Evolutionary conservation across 1,140 invertebrate species (phyloP).

Genomic region (Diachasma alloeum): DNA sequence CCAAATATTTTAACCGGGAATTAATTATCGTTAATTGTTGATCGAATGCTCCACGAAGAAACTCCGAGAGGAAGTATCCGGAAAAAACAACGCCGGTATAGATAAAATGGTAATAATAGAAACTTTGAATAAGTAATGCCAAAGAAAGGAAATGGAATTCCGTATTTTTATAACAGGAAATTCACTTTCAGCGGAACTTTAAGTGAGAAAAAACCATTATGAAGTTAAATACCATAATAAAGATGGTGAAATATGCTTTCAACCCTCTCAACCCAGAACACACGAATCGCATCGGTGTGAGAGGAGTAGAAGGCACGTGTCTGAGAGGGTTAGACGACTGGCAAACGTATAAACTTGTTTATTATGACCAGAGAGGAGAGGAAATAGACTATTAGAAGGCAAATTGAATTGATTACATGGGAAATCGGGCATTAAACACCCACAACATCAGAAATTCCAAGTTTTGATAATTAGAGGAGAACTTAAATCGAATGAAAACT

Average conservation of each 20-base stretch:
- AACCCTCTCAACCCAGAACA: too few species aligned
- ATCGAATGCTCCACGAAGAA: too few species aligned
- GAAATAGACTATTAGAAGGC: neutral
- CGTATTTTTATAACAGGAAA: neutral
- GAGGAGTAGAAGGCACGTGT: too few species aligned
- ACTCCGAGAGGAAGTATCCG: too few species aligned
- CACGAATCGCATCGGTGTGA: too few species aligned
- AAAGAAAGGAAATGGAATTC: too few species aligned
- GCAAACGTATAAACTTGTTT: constrained; percentile 16
- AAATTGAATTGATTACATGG: neutral
- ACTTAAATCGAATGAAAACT: too few species aligned
- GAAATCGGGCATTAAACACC: neutral
- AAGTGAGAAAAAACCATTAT: neutral
- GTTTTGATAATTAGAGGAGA: too few species aligned
- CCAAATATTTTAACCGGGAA: too few species aligned
- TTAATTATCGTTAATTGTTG: too few species aligned
- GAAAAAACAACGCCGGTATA: too few species aligned
- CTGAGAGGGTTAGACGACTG: neutral
- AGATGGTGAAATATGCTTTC: neutral
- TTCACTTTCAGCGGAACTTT: neutral
- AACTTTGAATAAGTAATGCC: neutral
- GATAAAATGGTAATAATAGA: neutral
- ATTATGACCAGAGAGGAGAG: neutral
- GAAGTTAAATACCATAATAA: neutral
- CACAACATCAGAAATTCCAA: too few species aligned